phyloP scores from a whole-genome alignment of 2,888 invertebrate genomes.

The Aphidoletes aphidimyza region DNA sequence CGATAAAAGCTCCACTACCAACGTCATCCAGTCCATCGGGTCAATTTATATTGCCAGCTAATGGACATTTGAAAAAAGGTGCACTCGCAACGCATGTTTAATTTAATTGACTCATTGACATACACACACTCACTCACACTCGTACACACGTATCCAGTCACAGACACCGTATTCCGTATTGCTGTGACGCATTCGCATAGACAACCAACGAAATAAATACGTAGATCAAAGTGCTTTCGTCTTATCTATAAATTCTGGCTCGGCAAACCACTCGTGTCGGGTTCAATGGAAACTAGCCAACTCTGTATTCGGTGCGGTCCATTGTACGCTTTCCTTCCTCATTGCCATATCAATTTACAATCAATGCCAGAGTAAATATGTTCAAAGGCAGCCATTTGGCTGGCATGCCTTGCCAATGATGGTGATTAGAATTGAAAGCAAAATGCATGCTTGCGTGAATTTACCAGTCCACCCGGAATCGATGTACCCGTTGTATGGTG shows the following conservation, averaged over 20 bases:
- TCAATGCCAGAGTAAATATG: slow-evolving; percentile 41
- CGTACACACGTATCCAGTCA: not conserved
- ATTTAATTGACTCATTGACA: slow-evolving; percentile 60
- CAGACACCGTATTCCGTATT: too few relatives aligned
- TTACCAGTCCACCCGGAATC: not conserved
- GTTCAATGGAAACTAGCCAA: slow-evolving; percentile 11
- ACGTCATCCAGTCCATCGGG: slow-evolving; percentile 68
- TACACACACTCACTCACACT: not conserved
- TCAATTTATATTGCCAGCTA: slow-evolving; percentile 66
- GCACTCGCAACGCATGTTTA: slow-evolving; percentile 74
- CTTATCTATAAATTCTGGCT: not conserved
- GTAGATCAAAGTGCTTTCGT: slow-evolving; percentile 8
- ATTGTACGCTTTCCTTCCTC: slow-evolving; percentile 23
- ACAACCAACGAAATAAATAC: too few relatives aligned
- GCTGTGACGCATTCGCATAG: too few relatives aligned
- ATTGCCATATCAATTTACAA: slow-evolving; percentile 51
- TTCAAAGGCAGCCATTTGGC: slow-evolving; percentile 30
- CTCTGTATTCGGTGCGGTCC: not conserved
- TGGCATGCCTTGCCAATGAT: slow-evolving; percentile 9
- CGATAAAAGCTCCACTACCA: slow-evolving; percentile 78
- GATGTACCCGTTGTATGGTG: not conserved
- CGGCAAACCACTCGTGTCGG: slow-evolving; percentile 30
- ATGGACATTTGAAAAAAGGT: slow-evolving; percentile 66
- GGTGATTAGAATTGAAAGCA: slow-evolving; percentile 30
- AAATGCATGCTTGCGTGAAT: not conserved